These are phyloP conservation scores for Tachina lurida DNA, from an alignment of 2,888 invertebrate species.

Conservation along the genomic window DNA sequence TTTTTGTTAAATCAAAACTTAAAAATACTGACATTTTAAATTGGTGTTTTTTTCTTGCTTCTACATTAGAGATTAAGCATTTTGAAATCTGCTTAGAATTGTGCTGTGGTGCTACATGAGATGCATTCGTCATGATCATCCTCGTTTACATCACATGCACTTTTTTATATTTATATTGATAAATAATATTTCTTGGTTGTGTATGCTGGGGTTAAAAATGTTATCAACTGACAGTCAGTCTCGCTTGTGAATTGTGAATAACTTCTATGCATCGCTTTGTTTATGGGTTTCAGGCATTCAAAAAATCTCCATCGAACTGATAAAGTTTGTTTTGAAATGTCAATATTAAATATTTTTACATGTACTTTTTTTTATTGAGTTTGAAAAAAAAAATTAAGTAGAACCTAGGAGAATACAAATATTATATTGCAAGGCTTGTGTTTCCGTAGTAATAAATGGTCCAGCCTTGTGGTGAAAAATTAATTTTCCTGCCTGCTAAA, in stretches of 20 bases:
- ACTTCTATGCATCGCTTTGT: not conserved
- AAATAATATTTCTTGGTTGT: constrained; percentile 43
- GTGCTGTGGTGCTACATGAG: constrained; percentile 41
- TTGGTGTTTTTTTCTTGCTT: not conserved
- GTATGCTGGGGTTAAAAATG: constrained; percentile 51
- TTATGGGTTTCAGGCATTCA: constrained; percentile 32
- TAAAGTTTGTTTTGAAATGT: constrained; percentile 44
- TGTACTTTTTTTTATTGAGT: not conserved
- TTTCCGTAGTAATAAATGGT: too few species aligned
- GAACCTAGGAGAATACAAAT: constrained; percentile 51
- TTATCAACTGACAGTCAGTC: constrained; percentile 50
- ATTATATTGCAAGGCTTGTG: constrained; percentile 8
- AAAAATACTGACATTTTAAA: constrained; percentile 31
- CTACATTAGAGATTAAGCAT: constrained; percentile 5
- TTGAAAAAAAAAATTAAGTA: not conserved
- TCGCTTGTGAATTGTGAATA: constrained; percentile 42
- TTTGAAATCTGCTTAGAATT: constrained; percentile 55
- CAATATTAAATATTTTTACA: not conserved
- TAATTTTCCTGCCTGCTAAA: too few species aligned
- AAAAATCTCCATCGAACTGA: constrained; percentile 43
- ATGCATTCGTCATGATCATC: constrained; percentile 38
- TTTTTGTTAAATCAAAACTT: constrained; percentile 49
- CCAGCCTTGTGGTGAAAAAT: too few species aligned
- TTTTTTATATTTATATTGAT: constrained; percentile 30
- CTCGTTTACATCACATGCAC: constrained; percentile 25